Conservation (phyloP, 2,888 invertebrate genomes). For the Andrena flavipes region DNA sequence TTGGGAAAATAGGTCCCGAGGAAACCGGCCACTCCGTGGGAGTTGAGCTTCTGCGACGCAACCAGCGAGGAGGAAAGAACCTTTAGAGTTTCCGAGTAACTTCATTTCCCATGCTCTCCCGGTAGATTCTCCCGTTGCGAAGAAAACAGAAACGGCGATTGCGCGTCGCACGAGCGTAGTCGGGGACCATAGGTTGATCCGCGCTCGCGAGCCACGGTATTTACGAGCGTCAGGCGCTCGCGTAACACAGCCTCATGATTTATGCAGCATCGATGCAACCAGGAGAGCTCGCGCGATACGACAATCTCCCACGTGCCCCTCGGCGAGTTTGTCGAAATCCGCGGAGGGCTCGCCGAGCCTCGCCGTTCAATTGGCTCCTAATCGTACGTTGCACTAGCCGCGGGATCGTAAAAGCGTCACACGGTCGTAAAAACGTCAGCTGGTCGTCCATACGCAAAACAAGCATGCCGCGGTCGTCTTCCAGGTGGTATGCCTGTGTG, state of each 20-base stretch:
- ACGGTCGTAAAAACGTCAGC: conserved; percentile 69
- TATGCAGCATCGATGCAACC: conserved; percentile 1
- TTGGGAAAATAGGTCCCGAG: conserved; percentile 24
- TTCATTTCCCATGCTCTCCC: too few relatives aligned
- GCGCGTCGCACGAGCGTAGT: too few relatives aligned
- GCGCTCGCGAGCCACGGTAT: too few relatives aligned
- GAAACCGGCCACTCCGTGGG: not conserved
- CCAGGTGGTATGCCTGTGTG: conserved; percentile 12
- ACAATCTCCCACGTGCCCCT: conserved; percentile 35
- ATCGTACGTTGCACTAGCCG: conserved; percentile 72
- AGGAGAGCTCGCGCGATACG: not conserved
- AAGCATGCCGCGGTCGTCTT: conserved; percentile 28
- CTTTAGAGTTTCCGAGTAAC: too few relatives aligned
- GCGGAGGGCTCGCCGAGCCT: conserved; percentile 5
- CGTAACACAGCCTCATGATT: conserved; percentile 37
- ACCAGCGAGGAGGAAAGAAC: too few relatives aligned
- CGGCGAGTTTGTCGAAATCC: conserved; percentile 52
- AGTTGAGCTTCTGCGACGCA: not conserved
- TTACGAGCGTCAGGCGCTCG: not conserved
- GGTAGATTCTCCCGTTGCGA: too few relatives aligned
- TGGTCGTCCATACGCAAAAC: conserved; percentile 53
- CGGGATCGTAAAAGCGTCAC: conserved; percentile 68
- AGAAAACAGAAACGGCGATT: too few relatives aligned
- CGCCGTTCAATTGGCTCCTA: conserved; percentile 69
- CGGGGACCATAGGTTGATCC: too few relatives aligned